Conservation (phyloP, 2,888 invertebrate species). For the Tuberolachnus salignus region DNA sequence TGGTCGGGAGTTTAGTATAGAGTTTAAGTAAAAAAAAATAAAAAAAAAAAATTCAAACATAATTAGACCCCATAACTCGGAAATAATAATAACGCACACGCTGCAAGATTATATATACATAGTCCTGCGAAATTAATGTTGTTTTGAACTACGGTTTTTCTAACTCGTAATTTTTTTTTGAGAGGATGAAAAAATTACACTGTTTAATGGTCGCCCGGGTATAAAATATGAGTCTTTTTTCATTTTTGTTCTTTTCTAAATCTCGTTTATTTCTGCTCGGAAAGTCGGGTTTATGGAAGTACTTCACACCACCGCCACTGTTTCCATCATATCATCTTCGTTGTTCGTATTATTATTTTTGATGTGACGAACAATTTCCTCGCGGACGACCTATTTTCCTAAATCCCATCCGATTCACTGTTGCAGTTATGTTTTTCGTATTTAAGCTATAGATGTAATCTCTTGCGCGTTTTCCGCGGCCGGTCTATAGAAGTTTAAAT, state of each 20-base stretch:
- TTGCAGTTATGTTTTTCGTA: slow-evolving; percentile 6
- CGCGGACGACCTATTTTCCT: slow-evolving; percentile 11
- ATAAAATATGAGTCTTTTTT: slow-evolving; percentile 38
- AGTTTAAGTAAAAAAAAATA: slow-evolving; percentile 23
- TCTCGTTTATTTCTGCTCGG: slow-evolving; percentile 33
- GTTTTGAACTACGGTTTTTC: slow-evolving; percentile 24
- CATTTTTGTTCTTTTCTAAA: background rate
- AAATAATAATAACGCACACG: slow-evolving; percentile 29
- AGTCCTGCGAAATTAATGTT: slow-evolving; percentile 26
- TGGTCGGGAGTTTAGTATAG: background rate
- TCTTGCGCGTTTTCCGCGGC: background rate
- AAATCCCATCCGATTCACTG: background rate
- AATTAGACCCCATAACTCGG: slow-evolving; percentile 38
- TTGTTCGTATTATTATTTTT: slow-evolving; percentile 33
- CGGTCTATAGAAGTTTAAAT: no score
- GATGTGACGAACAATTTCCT: slow-evolving; percentile 23
- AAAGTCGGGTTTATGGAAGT: slow-evolving; percentile 45
- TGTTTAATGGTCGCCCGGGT: slow-evolving; percentile 38
- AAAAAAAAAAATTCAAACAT: slow-evolving; percentile 30
- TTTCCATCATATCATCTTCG: background rate
- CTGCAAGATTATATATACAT: background rate
- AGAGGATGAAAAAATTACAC: slow-evolving; percentile 30
- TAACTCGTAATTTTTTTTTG: slow-evolving; percentile 18
- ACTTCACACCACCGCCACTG: slow-evolving; percentile 8
- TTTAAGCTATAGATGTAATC: background rate